phyloP scores from a whole-genome alignment of 2,888 invertebrate genomes.

The Epinotia demarniana region DNA sequence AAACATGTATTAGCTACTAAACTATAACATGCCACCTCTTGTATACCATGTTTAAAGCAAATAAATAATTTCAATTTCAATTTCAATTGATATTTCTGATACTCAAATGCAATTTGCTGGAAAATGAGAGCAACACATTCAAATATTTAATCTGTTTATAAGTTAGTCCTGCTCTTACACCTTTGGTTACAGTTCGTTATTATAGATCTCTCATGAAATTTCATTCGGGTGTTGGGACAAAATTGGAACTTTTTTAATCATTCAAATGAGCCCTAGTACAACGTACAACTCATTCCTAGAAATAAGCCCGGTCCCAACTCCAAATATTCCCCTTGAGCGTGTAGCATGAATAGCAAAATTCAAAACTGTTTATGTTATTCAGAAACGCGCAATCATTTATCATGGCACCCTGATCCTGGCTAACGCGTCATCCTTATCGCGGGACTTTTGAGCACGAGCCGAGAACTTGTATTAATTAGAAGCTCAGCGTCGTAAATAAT shows the following conservation, averaged over 20 bases:
- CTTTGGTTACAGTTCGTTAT: background rate
- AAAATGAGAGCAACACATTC: background rate
- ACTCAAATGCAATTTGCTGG: too few relatives aligned
- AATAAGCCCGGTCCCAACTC: background rate
- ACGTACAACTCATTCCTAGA: background rate
- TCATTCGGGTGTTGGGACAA: background rate
- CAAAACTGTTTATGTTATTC: constrained; percentile 3
- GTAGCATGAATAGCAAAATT: background rate
- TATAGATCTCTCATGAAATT: background rate
- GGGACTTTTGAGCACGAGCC: background rate
- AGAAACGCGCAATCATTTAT: background rate
- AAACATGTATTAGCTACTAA: too few relatives aligned
- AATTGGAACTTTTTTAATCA: background rate
- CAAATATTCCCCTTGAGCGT: background rate
- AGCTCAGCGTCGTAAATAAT: constrained; percentile 19
- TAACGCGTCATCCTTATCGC: constrained; percentile 1
- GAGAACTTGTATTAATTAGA: constrained; percentile 30
- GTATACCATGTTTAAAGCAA: too few relatives aligned
- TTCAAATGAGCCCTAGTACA: background rate
- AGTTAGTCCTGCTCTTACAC: background rate
- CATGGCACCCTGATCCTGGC: background rate
- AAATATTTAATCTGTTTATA: background rate
- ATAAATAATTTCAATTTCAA: too few relatives aligned
- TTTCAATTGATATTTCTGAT: background rate
- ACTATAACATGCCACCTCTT: too few relatives aligned